phyloP scores from a whole-genome alignment of 2,888 invertebrate species.

The Piscicola geometra region DNA sequence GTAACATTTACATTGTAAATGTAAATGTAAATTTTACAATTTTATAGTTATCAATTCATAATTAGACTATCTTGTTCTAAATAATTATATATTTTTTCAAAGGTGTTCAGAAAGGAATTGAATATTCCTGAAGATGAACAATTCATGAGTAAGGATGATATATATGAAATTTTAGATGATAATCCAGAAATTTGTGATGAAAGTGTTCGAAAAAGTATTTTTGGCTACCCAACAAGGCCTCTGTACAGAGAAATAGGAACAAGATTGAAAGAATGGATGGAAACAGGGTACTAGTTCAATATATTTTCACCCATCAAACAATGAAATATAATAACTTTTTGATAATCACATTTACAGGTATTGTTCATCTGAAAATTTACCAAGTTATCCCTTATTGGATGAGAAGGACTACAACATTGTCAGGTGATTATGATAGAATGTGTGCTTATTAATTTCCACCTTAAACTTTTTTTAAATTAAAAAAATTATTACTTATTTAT shows the following conservation, averaged over 20 bases:
- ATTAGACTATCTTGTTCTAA: too few relatives aligned
- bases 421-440: too few relatives aligned
- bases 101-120: conserved; percentile 1
- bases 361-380: conserved; percentile 50
- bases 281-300: conserved; percentile 45
- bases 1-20: too few relatives aligned
- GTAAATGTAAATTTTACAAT: too few relatives aligned
- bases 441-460: too few relatives aligned
- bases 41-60: too few relatives aligned
- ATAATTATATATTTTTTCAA: too few relatives aligned
- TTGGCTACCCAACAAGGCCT: conserved; percentile 51
- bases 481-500: too few relatives aligned
- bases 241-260: conserved; percentile 48
- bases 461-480: too few relatives aligned
- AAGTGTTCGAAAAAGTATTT: conserved; percentile 44
- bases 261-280: conserved; percentile 49
- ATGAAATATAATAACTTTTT: too few relatives aligned
- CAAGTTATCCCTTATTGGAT: conserved; percentile 52
- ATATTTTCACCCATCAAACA: too few relatives aligned
- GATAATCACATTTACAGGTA: too few relatives aligned
- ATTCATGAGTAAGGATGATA: conserved; percentile 35
- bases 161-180: conserved; percentile 44
- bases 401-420: conserved; percentile 49
- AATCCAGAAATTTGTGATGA: conserved; percentile 40
- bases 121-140: background rate